Base-by-base conservation (phyloP, 1,140 invertebrate species). In the Drosophila mojavensis region DNA sequence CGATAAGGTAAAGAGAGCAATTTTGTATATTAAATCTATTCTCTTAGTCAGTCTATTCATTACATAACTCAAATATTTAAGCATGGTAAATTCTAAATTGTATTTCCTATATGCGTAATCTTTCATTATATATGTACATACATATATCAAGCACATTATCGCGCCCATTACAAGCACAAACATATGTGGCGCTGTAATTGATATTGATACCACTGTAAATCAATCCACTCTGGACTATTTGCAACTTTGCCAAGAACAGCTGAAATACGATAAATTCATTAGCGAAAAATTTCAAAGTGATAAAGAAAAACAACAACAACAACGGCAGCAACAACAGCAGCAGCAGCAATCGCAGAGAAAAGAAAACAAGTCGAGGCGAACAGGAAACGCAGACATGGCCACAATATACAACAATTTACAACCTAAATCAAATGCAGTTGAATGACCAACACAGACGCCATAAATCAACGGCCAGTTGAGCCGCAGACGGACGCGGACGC, bases 371-470 rank as follows among this genome's bases (percentile, higher is more conserved):
- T 26, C 51, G 63, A 76, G 64, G 74, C 60, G 74, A 79, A 76
- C 83, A 86, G 82, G 83, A 89, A 86, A 64, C 84, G 69, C 53
- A 59, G 75, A 63, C 66, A 72, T 71, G 75, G 75, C 79, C 70
- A 79, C 79, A 83, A 82, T 82, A 83, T 88, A 86, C 76, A 83
- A 88, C 84, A 88, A 88, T 88, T 88, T 88, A 88, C 83, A 88
- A 88, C 84, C 83, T 83, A 89, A 88, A 88, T 88, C 83, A 88
- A 88, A 88, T 89, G 83, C 83, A 88, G 83, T 88, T 88, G 83
- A 89, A 89, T 84, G 83, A 89, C 83, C 84, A 88, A 66, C 84
- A 78, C 83, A 88, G 80, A 88, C 83, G 84, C 83, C 84, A 88
- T 88, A 88, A 88, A 88, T 88, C 84, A 88, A 80, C 53, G 45